A percentile compares a stretch with the other conserved stretches of the same genome.
Evolutionary conservation across 2,113 vertebrate genomes (phyloP).

Genomic region (Peucedramus taeniatus): DNA sequence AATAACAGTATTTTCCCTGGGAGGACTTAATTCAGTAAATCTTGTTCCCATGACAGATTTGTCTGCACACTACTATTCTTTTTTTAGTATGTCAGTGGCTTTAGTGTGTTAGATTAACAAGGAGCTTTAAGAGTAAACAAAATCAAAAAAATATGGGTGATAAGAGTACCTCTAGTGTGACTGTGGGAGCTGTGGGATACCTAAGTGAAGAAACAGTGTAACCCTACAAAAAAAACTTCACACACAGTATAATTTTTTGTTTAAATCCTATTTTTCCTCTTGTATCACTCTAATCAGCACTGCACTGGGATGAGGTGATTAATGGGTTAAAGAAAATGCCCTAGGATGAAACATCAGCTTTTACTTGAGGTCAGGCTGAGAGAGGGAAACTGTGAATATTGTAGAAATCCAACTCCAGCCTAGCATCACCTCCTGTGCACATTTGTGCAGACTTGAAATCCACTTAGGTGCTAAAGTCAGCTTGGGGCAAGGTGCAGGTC

Average conservation of each 20-base stretch:
- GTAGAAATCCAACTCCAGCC: background rate
- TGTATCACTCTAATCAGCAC: background rate
- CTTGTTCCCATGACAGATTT: background rate
- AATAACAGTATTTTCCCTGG: background rate
- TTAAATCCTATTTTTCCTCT: background rate
- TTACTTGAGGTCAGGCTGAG: background rate
- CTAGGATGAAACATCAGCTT: background rate
- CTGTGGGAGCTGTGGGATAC: background rate
- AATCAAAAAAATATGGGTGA: background rate
- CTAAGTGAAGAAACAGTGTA: background rate
- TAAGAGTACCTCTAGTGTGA: background rate
- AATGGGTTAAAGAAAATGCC: background rate
- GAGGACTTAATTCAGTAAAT: background rate
- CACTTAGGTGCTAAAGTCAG: background rate
- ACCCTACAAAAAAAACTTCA: background rate
- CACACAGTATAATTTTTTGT: background rate
- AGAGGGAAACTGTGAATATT: background rate
- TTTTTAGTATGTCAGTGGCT: background rate
- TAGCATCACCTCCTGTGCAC: background rate
- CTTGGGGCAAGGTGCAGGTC: background rate
- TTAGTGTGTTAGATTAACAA: background rate
- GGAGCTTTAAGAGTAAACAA: background rate
- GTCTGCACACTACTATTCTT: background rate
- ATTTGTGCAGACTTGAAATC: background rate
- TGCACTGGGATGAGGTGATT: background rate